Evolutionary conservation across 2,888 invertebrate genomes (phyloP).

Genomic region (Oegoconia quadripuncta): DNA sequence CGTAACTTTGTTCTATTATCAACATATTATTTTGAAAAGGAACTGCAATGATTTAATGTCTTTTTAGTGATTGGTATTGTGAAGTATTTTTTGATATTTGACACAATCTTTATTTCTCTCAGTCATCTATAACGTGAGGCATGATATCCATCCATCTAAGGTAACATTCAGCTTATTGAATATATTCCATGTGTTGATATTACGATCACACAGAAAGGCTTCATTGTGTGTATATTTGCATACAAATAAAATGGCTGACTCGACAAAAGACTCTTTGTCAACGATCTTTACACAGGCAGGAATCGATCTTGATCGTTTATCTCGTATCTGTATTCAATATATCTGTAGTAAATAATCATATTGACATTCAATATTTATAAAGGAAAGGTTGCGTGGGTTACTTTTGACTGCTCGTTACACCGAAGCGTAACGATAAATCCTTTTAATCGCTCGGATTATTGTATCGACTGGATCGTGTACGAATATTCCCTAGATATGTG

Average conservation of each 20-base stretch:
- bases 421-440: conserved; percentile 28
- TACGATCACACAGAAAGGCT: conserved; percentile 43
- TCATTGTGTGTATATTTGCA: conserved; percentile 65
- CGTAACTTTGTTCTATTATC: too few species aligned
- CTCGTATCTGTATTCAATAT: conserved; percentile 73
- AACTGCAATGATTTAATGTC: too few species aligned
- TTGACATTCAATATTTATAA: conserved; percentile 74
- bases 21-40: too few species aligned
- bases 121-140: too few species aligned
- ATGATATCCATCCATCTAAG: too few species aligned
- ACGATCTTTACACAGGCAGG: conserved; percentile 58
- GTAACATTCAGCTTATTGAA: too few species aligned
- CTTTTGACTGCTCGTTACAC: conserved; percentile 35
- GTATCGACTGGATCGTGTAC: too few species aligned
- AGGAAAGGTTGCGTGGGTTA: conserved; percentile 70
- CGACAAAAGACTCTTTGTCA: conserved; percentile 69
- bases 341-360: conserved; percentile 69
- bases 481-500: too few species aligned
- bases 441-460: too few species aligned
- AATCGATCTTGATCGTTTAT: conserved; percentile 67
- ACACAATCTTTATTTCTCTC: too few species aligned
- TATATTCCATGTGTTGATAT: conserved; percentile 30
- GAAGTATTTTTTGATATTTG: too few species aligned
- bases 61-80: too few species aligned
- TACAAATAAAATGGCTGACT: conserved; percentile 74